Percentiles rank a stretch among this genome's conserved stretches.
Conservation (phyloP, 35 echinoderm and acorn worm genomes). For the Stichopus chloronotus region DNA sequence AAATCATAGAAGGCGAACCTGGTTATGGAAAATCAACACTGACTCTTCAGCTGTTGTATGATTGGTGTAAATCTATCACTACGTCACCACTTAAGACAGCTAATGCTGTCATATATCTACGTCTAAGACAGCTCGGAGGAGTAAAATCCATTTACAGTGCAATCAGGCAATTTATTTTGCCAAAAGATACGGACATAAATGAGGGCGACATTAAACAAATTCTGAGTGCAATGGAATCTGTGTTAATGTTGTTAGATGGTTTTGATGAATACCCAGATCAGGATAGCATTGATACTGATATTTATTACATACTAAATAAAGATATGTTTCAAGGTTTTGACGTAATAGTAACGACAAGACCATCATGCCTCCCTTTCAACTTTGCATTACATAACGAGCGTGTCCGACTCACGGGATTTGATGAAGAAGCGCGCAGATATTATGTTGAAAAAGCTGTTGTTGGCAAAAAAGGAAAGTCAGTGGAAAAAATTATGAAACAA, state of each 20-base stretch:
- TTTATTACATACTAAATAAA: background rate
- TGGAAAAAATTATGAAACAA: background rate
- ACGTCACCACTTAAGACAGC: background rate
- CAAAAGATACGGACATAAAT: background rate
- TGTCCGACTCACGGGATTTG: constrained; percentile 23
- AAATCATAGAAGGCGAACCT: constrained; percentile 6
- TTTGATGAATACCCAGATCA: constrained; percentile 17
- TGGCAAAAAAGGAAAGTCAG: background rate
- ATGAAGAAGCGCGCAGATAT: background rate
- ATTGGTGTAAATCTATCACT: background rate
- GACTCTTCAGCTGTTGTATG: background rate
- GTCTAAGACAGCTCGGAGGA: background rate
- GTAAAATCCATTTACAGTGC: background rate
- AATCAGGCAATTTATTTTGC: background rate
- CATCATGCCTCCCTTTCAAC: background rate
- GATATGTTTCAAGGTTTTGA: background rate
- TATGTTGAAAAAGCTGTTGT: constrained; percentile 27
- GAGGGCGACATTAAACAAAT: background rate
- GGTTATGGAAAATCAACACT: constrained; percentile 18
- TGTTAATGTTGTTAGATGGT: background rate
- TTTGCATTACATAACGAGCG: background rate
- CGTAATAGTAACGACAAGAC: background rate
- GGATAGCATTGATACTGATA: background rate
- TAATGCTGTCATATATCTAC: background rate
- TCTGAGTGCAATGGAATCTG: background rate